Percentiles rank a stretch among this genome's conserved stretches.
phyloP scores from a whole-genome alignment of 1,140 invertebrate species.

The Andrena cerasifolii region DNA sequence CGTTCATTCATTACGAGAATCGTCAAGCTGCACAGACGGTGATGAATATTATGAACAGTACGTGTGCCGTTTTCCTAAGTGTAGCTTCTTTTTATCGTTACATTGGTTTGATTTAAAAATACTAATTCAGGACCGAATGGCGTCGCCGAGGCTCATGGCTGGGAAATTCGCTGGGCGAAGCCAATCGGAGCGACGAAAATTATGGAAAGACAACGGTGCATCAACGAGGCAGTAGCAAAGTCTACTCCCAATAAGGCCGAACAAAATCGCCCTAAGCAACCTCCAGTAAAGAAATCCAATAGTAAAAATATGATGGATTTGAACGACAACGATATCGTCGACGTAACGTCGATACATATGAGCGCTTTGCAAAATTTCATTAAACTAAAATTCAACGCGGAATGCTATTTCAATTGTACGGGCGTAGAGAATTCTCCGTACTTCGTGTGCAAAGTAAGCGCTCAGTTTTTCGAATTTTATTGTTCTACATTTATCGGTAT shows the following conservation, averaged over 20 bases:
- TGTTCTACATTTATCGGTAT: too few species aligned
- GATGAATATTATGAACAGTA: slow-evolving; percentile 74
- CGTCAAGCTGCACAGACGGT: slow-evolving; percentile 74
- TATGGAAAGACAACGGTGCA: slow-evolving; percentile 73
- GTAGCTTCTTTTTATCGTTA: too few species aligned
- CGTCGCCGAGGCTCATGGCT: slow-evolving; percentile 69
- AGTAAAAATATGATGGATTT: background rate
- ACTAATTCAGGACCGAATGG: slow-evolving; percentile 64
- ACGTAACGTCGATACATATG: slow-evolving; percentile 31
- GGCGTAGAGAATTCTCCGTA: background rate
- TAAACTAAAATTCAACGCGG: slow-evolving; percentile 61
- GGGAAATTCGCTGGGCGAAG: slow-evolving; percentile 80
- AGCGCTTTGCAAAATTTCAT: slow-evolving; percentile 66
- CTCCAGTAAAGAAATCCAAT: slow-evolving; percentile 5
- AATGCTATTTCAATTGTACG: slow-evolving; percentile 62
- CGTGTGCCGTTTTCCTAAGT: slow-evolving; percentile 40
- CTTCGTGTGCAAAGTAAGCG: slow-evolving; percentile 49
- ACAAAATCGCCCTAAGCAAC: slow-evolving; percentile 40
- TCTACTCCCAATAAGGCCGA: background rate
- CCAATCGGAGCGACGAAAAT: slow-evolving; percentile 75
- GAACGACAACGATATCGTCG: slow-evolving; percentile 23
- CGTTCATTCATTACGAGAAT: slow-evolving; percentile 79
- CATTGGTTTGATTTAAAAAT: slow-evolving; percentile 13
- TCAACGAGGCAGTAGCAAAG: slow-evolving; percentile 70
- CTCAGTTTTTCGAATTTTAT: background rate